phyloP scores from a whole-genome alignment of 1,140 invertebrate genomes.

The Drosophila athabasca region DNA sequence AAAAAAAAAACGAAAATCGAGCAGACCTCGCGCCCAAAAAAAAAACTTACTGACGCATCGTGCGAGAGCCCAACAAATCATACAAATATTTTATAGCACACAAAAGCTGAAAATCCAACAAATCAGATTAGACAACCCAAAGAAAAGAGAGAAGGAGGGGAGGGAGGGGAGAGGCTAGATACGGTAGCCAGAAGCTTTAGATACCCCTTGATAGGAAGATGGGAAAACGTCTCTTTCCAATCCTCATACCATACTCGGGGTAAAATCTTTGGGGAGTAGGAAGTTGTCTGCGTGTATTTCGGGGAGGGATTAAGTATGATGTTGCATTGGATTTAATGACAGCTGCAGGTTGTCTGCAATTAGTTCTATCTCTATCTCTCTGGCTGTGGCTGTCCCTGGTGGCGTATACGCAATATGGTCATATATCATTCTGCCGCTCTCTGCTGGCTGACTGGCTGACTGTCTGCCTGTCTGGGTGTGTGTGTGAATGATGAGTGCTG shows the following conservation, averaged over 20 bases:
- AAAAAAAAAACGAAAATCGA: constrained; percentile 41
- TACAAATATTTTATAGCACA: constrained; percentile 15
- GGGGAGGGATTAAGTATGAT: constrained; percentile 63
- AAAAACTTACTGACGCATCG: constrained; percentile 57
- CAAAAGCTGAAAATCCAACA: constrained; percentile 46
- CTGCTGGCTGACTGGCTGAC: neutral
- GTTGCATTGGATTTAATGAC: constrained; percentile 76
- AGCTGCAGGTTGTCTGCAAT: constrained; percentile 64
- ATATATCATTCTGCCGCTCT: constrained; percentile 42
- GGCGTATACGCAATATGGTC: constrained; percentile 47
- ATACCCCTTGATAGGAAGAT: neutral
- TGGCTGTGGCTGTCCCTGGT: constrained; percentile 32
- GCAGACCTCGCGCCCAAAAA: constrained; percentile 33
- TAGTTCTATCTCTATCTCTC: constrained; percentile 24
- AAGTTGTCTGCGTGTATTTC: constrained; percentile 31
- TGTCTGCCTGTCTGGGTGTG: neutral
- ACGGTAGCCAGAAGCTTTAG: constrained; percentile 1
- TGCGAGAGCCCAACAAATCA: constrained; percentile 57
- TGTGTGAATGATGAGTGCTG: constrained; percentile 65
- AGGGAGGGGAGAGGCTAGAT: neutral
- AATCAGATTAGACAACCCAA: constrained; percentile 68
- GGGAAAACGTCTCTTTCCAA: too few species aligned
- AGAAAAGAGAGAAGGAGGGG: constrained; percentile 6
- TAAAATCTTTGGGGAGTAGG: constrained; percentile 3
- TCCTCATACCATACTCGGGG: neutral